Evolutionary conservation across 1,140 invertebrate species (phyloP).

Genomic region (Pemphigus obesinymphae): DNA sequence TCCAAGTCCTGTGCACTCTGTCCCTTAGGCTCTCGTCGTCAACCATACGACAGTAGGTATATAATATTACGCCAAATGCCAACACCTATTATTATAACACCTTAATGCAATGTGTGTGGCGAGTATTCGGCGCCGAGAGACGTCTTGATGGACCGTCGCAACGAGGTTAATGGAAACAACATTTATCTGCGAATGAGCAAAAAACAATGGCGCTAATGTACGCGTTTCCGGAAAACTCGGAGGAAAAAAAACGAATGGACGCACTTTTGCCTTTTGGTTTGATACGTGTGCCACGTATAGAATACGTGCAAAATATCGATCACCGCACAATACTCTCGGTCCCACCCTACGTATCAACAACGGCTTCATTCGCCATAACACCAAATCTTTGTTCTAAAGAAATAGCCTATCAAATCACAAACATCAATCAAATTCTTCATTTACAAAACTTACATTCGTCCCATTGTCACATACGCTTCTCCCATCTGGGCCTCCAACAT

Average conservation of each 20-base stretch:
- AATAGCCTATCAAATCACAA: no score
- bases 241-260: neutral
- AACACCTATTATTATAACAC: neutral
- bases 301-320: no score
- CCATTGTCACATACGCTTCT: no score
- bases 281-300: neutral
- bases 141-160: neutral
- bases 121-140: neutral
- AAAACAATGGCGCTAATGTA: neutral
- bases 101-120: neutral
- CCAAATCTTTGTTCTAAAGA: no score
- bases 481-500: no score
- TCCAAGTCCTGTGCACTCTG: no score
- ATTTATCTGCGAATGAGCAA: neutral
- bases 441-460: no score
- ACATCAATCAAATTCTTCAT: no score
- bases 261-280: no score
- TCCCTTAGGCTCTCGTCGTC: neutral
- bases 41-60: neutral
- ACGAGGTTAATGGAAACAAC: constrained; percentile 5
- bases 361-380: no score
- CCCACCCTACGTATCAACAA: no score
- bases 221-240: neutral
- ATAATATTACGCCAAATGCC: neutral
- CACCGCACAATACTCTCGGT: no score